These are phyloP conservation scores for Halcyon smyrnensis DNA, from an alignment of 2,797 vertebrate genomes.

Conservation along the genomic window DNA sequence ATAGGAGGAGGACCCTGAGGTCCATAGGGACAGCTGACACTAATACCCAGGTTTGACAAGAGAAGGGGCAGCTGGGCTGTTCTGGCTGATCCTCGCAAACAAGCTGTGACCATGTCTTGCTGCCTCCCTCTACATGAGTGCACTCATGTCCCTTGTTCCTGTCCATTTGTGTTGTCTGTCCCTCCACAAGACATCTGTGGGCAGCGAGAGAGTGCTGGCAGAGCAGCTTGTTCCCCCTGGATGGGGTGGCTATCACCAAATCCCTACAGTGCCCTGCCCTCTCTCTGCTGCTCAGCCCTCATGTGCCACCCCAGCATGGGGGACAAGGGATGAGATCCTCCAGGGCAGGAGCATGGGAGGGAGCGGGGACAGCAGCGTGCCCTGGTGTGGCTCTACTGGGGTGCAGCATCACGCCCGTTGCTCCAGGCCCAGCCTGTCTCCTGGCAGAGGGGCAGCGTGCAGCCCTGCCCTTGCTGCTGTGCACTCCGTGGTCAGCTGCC, in stretches of 20 bases:
- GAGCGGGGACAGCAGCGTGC: background rate
- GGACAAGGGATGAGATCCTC: too few relatives aligned
- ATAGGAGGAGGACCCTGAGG: background rate
- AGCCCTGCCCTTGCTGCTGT: background rate
- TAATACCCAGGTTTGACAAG: background rate
- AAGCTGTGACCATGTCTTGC: background rate
- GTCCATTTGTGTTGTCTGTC: background rate
- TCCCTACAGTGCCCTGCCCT: too few relatives aligned
- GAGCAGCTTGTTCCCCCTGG: background rate
- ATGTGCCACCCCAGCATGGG: too few relatives aligned
- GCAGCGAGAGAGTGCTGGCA: background rate
- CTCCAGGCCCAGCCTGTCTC: background rate
- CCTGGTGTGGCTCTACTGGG: background rate
- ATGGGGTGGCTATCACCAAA: too few relatives aligned
- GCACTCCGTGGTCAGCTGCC: background rate
- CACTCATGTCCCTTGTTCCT: background rate
- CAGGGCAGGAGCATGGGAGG: background rate
- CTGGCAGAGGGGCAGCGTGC: background rate
- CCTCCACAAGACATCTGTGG: background rate
- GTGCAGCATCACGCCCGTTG: accelerated
- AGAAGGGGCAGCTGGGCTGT: background rate
- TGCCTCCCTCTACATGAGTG: background rate
- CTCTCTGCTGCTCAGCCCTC: too few relatives aligned
- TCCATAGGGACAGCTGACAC: background rate
- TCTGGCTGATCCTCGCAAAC: background rate